Conservation (phyloP, 1,140 invertebrate genomes). For the Drosophila burlai region DNA sequence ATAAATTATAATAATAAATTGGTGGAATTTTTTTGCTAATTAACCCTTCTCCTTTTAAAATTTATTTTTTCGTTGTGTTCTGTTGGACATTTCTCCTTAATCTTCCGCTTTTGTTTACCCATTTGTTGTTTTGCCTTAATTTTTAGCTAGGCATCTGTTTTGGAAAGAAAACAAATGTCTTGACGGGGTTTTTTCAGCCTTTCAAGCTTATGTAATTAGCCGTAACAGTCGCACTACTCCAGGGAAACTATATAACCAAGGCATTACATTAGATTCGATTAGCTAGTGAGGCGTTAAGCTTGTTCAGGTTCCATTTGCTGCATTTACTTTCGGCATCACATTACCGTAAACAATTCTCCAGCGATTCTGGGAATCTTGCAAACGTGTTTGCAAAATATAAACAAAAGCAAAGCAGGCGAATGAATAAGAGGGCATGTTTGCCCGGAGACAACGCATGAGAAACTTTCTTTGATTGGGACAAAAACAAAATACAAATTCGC, state of each 20-base stretch:
- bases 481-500: slow-evolving; percentile 13
- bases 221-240: neutral
- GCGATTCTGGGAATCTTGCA: slow-evolving; percentile 44
- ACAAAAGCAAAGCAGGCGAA: slow-evolving; percentile 27
- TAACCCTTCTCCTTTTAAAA: neutral
- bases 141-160: neutral
- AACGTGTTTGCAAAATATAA: slow-evolving; percentile 51
- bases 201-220: slow-evolving; percentile 9
- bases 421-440: slow-evolving; percentile 34
- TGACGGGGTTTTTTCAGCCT: neutral
- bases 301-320: slow-evolving; percentile 47
- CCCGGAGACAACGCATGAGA: slow-evolving; percentile 35
- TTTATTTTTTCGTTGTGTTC: neutral
- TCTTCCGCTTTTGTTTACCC: slow-evolving; percentile 6
- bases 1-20: neutral
- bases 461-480: slow-evolving; percentile 63
- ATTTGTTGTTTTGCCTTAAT: neutral
- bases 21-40: neutral
- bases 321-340: slow-evolving; percentile 42
- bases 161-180: neutral
- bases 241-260: neutral
- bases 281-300: slow-evolving; percentile 51
- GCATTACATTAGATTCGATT: slow-evolving; percentile 30
- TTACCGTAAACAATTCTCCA: slow-evolving; percentile 39
- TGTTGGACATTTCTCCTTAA: neutral